These are phyloP conservation scores for Mesorhabditis belari DNA, from an alignment of 2,888 invertebrate genomes.

Conservation along the genomic window DNA sequence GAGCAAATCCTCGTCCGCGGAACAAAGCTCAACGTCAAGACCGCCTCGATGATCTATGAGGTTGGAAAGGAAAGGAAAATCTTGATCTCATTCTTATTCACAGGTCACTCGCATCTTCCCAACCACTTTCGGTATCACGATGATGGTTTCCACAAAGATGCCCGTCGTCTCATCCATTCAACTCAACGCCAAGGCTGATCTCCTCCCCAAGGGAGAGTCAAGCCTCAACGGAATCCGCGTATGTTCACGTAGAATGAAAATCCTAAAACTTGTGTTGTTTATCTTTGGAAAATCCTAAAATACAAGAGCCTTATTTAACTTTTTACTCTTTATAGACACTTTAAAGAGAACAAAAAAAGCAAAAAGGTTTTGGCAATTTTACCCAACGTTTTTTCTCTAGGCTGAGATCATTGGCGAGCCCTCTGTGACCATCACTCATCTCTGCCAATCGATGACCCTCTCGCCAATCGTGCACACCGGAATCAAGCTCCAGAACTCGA, in stretches of 20 bases:
- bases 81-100: too few species aligned
- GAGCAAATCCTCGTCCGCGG: constrained; percentile 9
- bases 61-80: too few species aligned
- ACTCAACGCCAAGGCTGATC: not conserved
- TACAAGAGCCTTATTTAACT: too few species aligned
- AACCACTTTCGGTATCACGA: constrained; percentile 37
- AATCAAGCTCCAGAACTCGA: constrained; percentile 15
- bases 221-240: constrained; percentile 12
- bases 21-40: not conserved
- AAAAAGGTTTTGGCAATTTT: too few species aligned
- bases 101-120: constrained; percentile 23
- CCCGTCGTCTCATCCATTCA: constrained; percentile 18
- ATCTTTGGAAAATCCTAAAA: too few species aligned
- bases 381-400: too few species aligned
- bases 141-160: constrained; percentile 18
- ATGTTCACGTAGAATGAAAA: too few species aligned
- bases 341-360: too few species aligned
- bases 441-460: constrained; percentile 6
- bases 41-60: not conserved
- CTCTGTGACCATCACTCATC: constrained; percentile 9
- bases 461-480: constrained; percentile 22
- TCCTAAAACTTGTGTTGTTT: too few species aligned
- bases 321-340: too few species aligned
- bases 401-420: constrained; percentile 4
- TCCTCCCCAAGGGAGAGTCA: constrained; percentile 9